These are phyloP conservation scores for Axea sp. DNA, from an alignment of 2,888 invertebrate species.

Conservation along the genomic window DNA sequence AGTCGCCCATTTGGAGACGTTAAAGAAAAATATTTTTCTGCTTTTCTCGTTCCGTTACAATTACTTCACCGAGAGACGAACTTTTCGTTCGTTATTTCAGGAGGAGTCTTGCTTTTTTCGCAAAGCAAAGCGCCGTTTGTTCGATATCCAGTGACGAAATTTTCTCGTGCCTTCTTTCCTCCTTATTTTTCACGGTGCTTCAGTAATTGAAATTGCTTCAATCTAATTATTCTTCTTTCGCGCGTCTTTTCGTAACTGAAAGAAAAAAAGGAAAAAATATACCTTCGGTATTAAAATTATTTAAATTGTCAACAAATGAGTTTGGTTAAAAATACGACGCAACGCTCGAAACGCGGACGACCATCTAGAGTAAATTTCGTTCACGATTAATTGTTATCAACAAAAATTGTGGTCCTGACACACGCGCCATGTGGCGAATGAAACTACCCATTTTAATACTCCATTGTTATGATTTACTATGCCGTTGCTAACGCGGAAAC, in stretches of 20 bases:
- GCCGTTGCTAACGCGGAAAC: slow-evolving; percentile 69
- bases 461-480: slow-evolving; percentile 74
- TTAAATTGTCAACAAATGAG: no score
- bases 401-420: slow-evolving; percentile 21
- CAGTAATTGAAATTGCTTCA: slow-evolving; percentile 2
- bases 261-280: no score
- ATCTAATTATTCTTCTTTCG: background rate
- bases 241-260: no score
- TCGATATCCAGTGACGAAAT: slow-evolving; percentile 9
- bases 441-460: slow-evolving; percentile 68
- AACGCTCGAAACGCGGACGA: no score
- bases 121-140: slow-evolving; percentile 13
- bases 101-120: slow-evolving; percentile 31
- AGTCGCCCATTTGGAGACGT: slow-evolving; percentile 71
- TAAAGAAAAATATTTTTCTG: slow-evolving; percentile 76
- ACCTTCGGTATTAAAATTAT: no score
- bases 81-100: slow-evolving; percentile 69
- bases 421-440: slow-evolving; percentile 66
- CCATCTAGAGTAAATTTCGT: background rate
- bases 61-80: slow-evolving; percentile 70
- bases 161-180: slow-evolving; percentile 10
- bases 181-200: background rate
- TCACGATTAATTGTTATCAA: background rate
- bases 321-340: no score
- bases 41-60: slow-evolving; percentile 69